Conservation (phyloP, 2,113 vertebrate genomes). For the Helogale parvula region DNA sequence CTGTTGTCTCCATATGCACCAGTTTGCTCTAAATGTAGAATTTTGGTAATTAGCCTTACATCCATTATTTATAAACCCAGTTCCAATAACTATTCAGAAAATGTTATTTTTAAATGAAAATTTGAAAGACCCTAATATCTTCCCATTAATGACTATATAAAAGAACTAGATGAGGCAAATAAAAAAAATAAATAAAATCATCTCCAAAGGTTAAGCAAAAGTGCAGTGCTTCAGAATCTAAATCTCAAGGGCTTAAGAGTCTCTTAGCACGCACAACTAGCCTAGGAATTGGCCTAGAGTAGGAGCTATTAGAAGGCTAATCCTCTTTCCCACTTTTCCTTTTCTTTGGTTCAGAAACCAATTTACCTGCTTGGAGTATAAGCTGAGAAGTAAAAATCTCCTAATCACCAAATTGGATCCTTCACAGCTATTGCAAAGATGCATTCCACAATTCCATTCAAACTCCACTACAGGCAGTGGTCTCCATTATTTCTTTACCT, state of each 20-base stretch:
- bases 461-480: neutral
- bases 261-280: neutral
- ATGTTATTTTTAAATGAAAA: constrained; percentile 67
- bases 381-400: constrained; percentile 21
- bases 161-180: constrained; percentile 29
- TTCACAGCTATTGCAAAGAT: neutral
- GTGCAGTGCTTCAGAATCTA: constrained; percentile 10
- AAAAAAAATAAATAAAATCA: constrained; percentile 20
- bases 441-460: neutral
- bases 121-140: constrained; percentile 51
- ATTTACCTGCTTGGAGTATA: neutral
- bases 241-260: neutral
- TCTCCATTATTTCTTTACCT: neutral
- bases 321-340: neutral
- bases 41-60: constrained; percentile 72
- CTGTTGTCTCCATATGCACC: constrained; percentile 66
- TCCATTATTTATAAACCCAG: constrained; percentile 65
- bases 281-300: neutral
- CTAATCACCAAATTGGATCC: neutral
- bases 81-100: constrained; percentile 68
- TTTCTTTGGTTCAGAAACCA: neutral
- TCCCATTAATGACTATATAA: constrained; percentile 37
- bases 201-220: constrained; percentile 52
- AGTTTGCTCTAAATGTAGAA: constrained; percentile 78
- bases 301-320: neutral